These are phyloP conservation scores for Rhadina sibilatrix DNA, from an alignment of 2,113 vertebrate species.

Conservation along the genomic window DNA sequence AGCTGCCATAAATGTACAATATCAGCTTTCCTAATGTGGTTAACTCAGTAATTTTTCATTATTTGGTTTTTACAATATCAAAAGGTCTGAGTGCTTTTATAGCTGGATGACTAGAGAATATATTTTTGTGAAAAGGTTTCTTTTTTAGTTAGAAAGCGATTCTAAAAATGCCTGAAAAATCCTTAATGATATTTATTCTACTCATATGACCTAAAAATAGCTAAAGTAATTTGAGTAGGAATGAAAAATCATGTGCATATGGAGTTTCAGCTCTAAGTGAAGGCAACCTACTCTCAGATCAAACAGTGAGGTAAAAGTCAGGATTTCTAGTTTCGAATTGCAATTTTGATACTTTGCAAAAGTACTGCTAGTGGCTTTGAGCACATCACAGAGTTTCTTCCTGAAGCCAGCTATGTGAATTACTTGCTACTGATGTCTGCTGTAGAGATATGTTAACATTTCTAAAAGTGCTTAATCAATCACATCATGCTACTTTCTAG, in stretches of 20 bases:
- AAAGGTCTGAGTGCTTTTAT: not conserved
- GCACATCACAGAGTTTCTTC: not conserved
- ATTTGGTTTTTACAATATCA: not conserved
- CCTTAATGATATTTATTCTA: conserved; percentile 46
- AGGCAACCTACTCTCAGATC: conserved; percentile 5
- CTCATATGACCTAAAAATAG: conserved; percentile 57
- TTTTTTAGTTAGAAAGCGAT: not conserved
- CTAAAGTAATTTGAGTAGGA: conserved; percentile 20
- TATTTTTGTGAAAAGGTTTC: not conserved
- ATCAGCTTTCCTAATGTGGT: conserved; percentile 5
- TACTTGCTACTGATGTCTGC: not conserved
- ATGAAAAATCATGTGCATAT: not conserved
- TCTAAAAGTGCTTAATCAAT: not conserved
- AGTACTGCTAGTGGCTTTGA: not conserved
- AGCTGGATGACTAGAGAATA: not conserved
- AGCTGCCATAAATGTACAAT: not conserved
- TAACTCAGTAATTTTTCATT: conserved; percentile 9
- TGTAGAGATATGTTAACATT: not conserved
- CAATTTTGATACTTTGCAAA: not conserved
- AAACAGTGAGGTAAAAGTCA: conserved; percentile 15
- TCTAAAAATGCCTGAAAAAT: conserved; percentile 29
- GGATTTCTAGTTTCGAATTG: not conserved
- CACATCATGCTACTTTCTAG: not conserved
- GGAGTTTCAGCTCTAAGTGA: not conserved
- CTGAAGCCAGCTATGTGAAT: not conserved